A percentile compares a stretch with the other conserved stretches of the same genome.
Conservation (phyloP, 2,797 vertebrate species). For the Fistularia tabacaria region DNA sequence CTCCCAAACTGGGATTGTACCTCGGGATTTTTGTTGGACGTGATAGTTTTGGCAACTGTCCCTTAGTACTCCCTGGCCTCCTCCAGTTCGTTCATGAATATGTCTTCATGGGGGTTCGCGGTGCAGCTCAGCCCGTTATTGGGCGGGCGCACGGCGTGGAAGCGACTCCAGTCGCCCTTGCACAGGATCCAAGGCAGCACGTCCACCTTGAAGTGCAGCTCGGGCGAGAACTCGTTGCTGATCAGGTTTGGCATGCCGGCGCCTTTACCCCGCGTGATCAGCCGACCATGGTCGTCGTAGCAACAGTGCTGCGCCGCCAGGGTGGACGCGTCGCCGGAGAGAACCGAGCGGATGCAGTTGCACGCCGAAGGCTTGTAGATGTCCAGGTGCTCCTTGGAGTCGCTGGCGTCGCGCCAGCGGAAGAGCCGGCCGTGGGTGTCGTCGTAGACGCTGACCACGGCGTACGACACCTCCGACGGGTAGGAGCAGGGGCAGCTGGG, state of each 20-base stretch:
- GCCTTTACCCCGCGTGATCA: constrained; percentile 89
- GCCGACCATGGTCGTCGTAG: constrained; percentile 78
- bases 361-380: constrained; percentile 87
- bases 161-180: constrained; percentile 95
- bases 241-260: constrained; percentile 87
- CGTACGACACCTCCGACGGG: constrained; percentile 78
- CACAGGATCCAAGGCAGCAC: constrained; percentile 92
- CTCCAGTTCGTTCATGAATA: constrained; percentile 88
- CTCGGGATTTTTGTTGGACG: constrained; percentile 36
- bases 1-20: constrained; percentile 42
- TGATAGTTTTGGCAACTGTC: constrained; percentile 46
- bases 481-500: constrained; percentile 89
- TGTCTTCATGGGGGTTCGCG: constrained; percentile 83
- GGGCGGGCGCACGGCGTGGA: constrained; percentile 83
- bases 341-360: constrained; percentile 86
- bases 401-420: constrained; percentile 86
- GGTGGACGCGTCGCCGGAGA: constrained; percentile 80
- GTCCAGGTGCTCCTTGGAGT: constrained; percentile 84
- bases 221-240: constrained; percentile 88
- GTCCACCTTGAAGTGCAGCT: constrained; percentile 93
- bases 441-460: constrained; percentile 79
- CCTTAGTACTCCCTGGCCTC: constrained; percentile 89
- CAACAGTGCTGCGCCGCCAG: constrained; percentile 91
- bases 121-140: constrained; percentile 83
- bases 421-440: constrained; percentile 75